Evolutionary conservation across 53 echinoderm and acorn worm species (phyloP).

Genomic region (Luidia sarsii): DNA sequence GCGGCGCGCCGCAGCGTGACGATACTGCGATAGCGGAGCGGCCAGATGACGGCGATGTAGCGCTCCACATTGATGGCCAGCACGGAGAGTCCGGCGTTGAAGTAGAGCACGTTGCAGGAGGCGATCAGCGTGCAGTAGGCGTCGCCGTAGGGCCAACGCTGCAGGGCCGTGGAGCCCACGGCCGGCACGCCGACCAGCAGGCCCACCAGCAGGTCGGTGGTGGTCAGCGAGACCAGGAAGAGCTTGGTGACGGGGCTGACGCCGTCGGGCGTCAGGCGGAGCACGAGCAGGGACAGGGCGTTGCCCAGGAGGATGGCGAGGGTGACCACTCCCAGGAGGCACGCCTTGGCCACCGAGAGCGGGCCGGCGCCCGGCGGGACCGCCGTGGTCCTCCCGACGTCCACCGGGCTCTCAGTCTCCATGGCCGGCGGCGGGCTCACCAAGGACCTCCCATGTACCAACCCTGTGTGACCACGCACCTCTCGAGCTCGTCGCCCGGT

Average conservation of each 20-base stretch:
- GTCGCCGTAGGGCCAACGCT: constrained; percentile 34
- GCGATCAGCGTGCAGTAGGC: constrained; percentile 21
- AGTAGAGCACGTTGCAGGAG: constrained; percentile 32
- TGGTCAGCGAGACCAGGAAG: constrained; percentile 36
- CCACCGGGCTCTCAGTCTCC: not conserved
- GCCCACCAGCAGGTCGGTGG: constrained; percentile 43
- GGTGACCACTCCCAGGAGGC: constrained; percentile 7
- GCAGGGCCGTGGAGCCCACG: constrained; percentile 35
- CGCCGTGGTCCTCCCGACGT: not conserved
- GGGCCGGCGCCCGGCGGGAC: not conserved
- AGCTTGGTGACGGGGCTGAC: constrained; percentile 49
- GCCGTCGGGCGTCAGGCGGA: constrained; percentile 13
- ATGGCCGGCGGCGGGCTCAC: no score
- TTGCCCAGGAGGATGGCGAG: constrained; percentile 5
- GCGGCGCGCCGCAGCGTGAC: constrained; percentile 16
- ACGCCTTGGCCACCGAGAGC: constrained; percentile 27
- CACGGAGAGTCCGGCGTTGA: constrained; percentile 38
- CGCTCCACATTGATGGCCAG: constrained; percentile 46
- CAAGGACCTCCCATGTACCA: no score
- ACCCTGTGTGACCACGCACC: no score
- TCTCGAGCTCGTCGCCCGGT: no score
- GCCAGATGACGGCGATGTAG: constrained; percentile 43
- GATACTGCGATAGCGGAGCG: constrained; percentile 25
- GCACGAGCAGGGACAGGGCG: constrained; percentile 29
- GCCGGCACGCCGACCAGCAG: constrained; percentile 27